Evolutionary conservation across 2,113 vertebrate genomes (phyloP), one percentile per base, ranked within the genome.

Genomic region (Sander vitreus): DNA sequence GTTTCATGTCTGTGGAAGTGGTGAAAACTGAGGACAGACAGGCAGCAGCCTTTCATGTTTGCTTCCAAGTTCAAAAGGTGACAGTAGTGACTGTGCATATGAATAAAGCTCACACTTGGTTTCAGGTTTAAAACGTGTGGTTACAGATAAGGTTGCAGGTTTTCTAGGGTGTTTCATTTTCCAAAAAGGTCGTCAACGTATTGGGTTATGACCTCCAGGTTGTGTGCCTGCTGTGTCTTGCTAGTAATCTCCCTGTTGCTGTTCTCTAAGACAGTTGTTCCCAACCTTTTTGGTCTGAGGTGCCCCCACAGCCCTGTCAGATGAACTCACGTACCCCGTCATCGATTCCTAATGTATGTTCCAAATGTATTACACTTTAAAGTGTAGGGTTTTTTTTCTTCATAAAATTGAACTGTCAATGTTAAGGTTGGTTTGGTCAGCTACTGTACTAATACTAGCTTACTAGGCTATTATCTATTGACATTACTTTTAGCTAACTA

Each of bases 221-320:
- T 62, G 12, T n/a, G 63, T n/a, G 19, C 8, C 59, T 19, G 27
- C 73, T 64, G 55, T 57, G 73, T 59, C 30, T 58, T 47, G 21
- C 15, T 45, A 57, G 55, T 68, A 33, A 71, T 73, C 19, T 72
- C 66, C 64, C 54, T 59, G 72, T 66, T 87, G 33, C 45, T 18
- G 21, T 62, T 72, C 39, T 80, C 27, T 25, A 30, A 43, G 39
- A 43, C 39, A 43, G 39, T 43, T 43, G 39, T 11, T 43, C 39
- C 39, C 9, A 9, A 43, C 39, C 10, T 43, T 43, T 11, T 43
- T 43, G 39, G 39, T 43, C 39, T 43, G 39, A 43, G 39, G 39
- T 43, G 0, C 39, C 39, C 39, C 39, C 10, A 43, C 2, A 43
- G 39, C 39, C 10, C 39, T 43, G 39, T 43, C 39, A 43, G 10